Evolutionary conservation across 1,140 invertebrate species (phyloP).

Genomic region (Tetragnatha versicolor): DNA sequence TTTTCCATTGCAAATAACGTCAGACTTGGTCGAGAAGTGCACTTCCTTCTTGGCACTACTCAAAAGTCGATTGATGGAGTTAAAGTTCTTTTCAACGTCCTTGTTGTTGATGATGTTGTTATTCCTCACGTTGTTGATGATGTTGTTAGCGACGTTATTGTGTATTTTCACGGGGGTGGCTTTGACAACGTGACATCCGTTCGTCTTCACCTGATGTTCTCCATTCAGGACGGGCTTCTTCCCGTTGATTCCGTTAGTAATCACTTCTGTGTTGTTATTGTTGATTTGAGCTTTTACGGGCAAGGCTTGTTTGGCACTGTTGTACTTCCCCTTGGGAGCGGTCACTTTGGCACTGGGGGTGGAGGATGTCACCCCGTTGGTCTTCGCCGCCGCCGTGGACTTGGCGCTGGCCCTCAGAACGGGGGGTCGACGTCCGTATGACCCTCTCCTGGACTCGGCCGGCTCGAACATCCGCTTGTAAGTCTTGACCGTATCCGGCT

Average conservation of each 20-base stretch:
- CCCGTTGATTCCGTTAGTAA: neutral
- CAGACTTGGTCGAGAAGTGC: slow-evolving; percentile 11
- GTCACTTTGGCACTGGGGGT: slow-evolving; percentile 38
- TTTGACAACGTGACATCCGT: slow-evolving; percentile 35
- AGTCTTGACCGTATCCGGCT: slow-evolving; percentile 83
- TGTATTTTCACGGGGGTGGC: slow-evolving; percentile 8
- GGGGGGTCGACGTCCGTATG: slow-evolving; percentile 47
- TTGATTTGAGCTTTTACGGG: slow-evolving; percentile 26
- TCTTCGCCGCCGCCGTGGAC: slow-evolving; percentile 55
- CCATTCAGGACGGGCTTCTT: slow-evolving; percentile 7
- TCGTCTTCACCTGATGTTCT: neutral
- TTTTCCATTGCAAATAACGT: slow-evolving; percentile 21
- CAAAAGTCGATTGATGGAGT: slow-evolving; percentile 8
- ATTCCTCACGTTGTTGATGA: too few species aligned
- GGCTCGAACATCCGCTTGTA: slow-evolving; percentile 82
- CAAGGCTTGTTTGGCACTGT: slow-evolving; percentile 41
- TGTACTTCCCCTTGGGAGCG: slow-evolving; percentile 9
- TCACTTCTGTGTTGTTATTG: neutral
- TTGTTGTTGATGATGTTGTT: slow-evolving; percentile 19
- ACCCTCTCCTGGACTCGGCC: slow-evolving; percentile 22
- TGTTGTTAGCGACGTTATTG: neutral
- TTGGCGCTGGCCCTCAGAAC: slow-evolving; percentile 59
- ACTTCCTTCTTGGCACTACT: slow-evolving; percentile 31
- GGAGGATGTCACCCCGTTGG: slow-evolving; percentile 58
- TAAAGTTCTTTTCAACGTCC: slow-evolving; percentile 18